Base-by-base conservation (phyloP, 2,797 vertebrate genomes). In the Rhodeus uyekii region DNA sequence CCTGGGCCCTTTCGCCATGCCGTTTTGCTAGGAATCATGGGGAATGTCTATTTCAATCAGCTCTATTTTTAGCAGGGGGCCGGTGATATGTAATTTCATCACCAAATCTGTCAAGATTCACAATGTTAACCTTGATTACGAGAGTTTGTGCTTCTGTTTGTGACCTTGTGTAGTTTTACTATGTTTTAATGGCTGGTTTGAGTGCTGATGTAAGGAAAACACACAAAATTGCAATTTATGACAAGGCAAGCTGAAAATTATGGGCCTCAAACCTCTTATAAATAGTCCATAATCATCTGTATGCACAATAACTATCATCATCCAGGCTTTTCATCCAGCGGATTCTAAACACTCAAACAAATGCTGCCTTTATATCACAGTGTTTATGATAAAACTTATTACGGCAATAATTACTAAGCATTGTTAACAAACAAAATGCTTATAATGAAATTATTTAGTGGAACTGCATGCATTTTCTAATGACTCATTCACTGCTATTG, bases 31-130 rank as follows among this genome's bases (percentile, higher is more conserved):
- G 72, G 69, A 84, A 81, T 72, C 83, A 72, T 69, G 50, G 55
- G 71, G 46, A 19, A 61, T 36, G 67, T 77, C 74, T 75, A 84
- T 78, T 75, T 76, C 53, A 32, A 65, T 82, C 61, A 75, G 50
- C 46, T 68, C 36, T 69, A 75, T 86, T 85, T 78, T 69, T 78
- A 85, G 80, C 50, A 60, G 32, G 36, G 42, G 6, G 32, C 7
- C 3, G 3, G 61, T 83, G 50, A 79, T 75, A 76, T 60, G 80
- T 76, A 73, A 44, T 85, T 69, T 75, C 77, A 64, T 75, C 81
- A 78, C 24, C 0, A 18, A 79, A 69, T 53, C 76, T 61, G 76
- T 69, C 69, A 82, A 76, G 76, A 78, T 79, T 76, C 22, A 14
- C 64, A 27, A 24, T 34, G 55, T 55, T 67, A 78, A 46, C 75